Evolutionary conservation across 2,113 vertebrate species (phyloP).

Genomic region (Trematomus loennbergii): DNA sequence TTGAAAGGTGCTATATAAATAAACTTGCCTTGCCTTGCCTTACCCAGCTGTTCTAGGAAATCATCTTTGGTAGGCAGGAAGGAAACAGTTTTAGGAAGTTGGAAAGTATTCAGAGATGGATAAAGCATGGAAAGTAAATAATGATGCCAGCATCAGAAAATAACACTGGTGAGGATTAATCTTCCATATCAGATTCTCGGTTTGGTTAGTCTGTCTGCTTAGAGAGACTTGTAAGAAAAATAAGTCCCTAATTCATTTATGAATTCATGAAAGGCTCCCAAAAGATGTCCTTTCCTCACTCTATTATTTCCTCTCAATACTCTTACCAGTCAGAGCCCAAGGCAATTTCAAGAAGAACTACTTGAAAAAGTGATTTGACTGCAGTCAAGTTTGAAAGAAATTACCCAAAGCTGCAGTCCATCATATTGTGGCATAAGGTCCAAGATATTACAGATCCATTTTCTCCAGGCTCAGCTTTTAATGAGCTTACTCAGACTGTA

Average conservation of each 20-base stretch:
- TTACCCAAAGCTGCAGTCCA: conserved; percentile 1
- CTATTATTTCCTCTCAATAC: not conserved
- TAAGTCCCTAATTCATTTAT: no score
- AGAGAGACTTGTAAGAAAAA: no score
- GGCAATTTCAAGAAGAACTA: no score
- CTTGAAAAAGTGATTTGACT: not conserved
- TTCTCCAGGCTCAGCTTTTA: conserved; percentile 39
- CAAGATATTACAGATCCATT: conserved; percentile 42
- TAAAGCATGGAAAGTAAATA: not conserved
- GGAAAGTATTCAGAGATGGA: not conserved
- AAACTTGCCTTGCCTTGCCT: no score
- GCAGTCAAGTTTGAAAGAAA: not conserved
- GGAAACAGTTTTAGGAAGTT: not conserved
- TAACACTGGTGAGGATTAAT: no score
- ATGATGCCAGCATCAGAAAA: no score
- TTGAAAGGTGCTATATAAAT: no score
- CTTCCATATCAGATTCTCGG: no score
- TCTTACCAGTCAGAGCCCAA: no score
- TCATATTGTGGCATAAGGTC: conserved; percentile 20
- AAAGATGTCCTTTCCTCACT: not conserved
- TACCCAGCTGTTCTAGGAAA: not conserved
- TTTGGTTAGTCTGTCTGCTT: no score
- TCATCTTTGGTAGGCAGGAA: not conserved
- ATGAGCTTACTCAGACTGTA: conserved; percentile 25
- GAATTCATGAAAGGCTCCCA: not conserved